Evolutionary conservation across 2,888 invertebrate genomes (phyloP).

Genomic region (Drosophila atripex): DNA sequence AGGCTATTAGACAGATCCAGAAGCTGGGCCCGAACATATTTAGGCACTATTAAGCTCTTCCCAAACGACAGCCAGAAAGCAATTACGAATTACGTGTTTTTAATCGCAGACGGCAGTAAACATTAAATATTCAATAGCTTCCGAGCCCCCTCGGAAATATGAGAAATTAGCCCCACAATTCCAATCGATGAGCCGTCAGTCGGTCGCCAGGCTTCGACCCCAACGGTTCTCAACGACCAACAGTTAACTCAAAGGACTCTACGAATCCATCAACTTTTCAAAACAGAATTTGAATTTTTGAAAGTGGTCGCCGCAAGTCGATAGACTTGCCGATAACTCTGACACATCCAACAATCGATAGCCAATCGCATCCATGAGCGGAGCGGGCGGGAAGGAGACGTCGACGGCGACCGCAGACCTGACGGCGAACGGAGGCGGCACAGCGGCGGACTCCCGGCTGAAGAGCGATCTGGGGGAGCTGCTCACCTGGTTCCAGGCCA

Average conservation of each 20-base stretch:
- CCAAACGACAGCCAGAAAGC: conserved; percentile 48
- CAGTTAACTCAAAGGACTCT: conserved; percentile 5
- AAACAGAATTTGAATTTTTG: conserved; percentile 11
- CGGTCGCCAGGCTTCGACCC: conserved; percentile 49
- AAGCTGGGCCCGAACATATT: conserved; percentile 61
- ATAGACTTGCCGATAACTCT: background rate
- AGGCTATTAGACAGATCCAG: conserved; percentile 63
- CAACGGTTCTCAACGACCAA: conserved; percentile 43
- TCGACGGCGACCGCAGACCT: conserved; percentile 18
- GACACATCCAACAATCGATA: conserved; percentile 47
- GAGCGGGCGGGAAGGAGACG: conserved; percentile 29
- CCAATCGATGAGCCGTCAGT: conserved; percentile 52
- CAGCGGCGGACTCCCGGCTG: conserved; percentile 51
- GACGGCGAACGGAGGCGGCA: conserved; percentile 14
- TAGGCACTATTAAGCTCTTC: conserved; percentile 67
- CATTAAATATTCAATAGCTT: conserved; percentile 57
- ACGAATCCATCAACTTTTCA: background rate
- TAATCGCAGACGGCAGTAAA: conserved; percentile 29
- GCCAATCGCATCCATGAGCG: conserved; percentile 39
- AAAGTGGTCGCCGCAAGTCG: background rate
- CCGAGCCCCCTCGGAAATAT: conserved; percentile 1
- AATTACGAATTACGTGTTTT: conserved; percentile 66
- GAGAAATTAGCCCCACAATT: conserved; percentile 20
- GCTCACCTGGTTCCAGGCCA: conserved; percentile 69
- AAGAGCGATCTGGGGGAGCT: conserved; percentile 66